Base-by-base conservation (phyloP, 2,113 vertebrate genomes). In the Bambusicola thoracicus region DNA sequence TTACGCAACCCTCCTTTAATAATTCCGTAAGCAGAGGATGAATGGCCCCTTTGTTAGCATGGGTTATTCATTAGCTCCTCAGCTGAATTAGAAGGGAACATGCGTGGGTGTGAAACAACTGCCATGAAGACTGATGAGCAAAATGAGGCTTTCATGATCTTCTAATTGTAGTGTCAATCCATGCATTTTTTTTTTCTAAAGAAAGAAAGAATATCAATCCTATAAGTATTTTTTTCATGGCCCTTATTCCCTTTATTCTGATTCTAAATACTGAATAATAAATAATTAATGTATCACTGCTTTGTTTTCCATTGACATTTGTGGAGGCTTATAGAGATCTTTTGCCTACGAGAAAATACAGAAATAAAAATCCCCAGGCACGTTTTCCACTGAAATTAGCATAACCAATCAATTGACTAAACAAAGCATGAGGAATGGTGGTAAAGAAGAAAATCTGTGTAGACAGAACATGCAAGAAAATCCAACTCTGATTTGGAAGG, bases 31-130 rank as follows among this genome's bases (percentile, higher is more conserved):
- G 89, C 89, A 85, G 5, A 51, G 96, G 89, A 96, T 98, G 97
- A 98, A 98, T 98, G 97, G 97, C 75, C 79, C 97, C 96, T 98
- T 98, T 98, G 98, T 98, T 97, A 96, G 95, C 63, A 66, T 90
- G 95, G 97, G 96, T 97, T 98, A 98, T 97, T 98, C 98, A 98
- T 98, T 97, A 97, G 96, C 92, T 96, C 87, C 92, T 62, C 95
- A 97, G 96, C 94, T 97, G 97, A 98, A 97, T 97, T 96, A 97
- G 94, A 85, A 85, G 94, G 94, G 97, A 95, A 96, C 95, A 92
- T 92, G 96, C 81, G 89, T 97, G 96, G 96, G 98, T 97, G 96
- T 12, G 2, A 96, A 97, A 97, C 65, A 87, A 97, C 97, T 96
- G 95, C 95, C 93, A 61, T 77, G 93, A 97, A 95, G 94, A 96